A percentile compares a stretch with the other conserved stretches of the same genome.
phyloP scores from a whole-genome alignment of 2,113 vertebrate genomes.

The Lasiurus borealis region DNA sequence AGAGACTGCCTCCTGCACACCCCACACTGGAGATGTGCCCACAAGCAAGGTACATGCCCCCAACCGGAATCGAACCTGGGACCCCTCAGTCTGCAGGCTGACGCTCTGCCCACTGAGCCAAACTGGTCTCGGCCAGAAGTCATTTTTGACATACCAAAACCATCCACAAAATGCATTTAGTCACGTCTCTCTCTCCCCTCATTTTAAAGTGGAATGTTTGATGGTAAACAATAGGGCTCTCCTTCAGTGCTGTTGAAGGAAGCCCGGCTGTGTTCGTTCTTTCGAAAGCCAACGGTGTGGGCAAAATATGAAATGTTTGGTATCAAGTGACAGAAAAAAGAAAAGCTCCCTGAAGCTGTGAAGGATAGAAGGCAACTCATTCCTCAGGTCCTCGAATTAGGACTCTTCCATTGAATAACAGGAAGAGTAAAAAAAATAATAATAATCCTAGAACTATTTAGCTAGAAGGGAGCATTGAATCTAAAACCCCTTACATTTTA shows the following conservation, averaged over 20 bases:
- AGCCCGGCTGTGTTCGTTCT: constrained; percentile 37
- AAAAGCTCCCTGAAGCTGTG: constrained; percentile 2
- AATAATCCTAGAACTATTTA: background rate
- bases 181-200: background rate
- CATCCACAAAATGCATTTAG: background rate
- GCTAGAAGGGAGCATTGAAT: background rate
- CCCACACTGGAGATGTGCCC: too few species aligned
- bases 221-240: constrained; percentile 46
- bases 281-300: constrained; percentile 51
- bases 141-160: constrained; percentile 23
- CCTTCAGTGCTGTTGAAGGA: constrained; percentile 37
- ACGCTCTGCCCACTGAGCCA: too few species aligned
- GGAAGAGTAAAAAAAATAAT: background rate
- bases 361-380: background rate
- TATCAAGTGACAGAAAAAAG: constrained; percentile 51
- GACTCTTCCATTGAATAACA: background rate
- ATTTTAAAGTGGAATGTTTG: constrained; percentile 43
- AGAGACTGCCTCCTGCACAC: too few species aligned
- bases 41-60: too few species aligned
- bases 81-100: too few species aligned
- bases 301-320: constrained; percentile 47
- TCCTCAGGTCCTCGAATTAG: background rate
- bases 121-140: too few species aligned
- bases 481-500: constrained; percentile 22
- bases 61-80: too few species aligned